A percentile compares a stretch with the other conserved stretches of the same genome.
phyloP scores from a whole-genome alignment of 2,113 vertebrate species.

The Psittacula cyanocephala region DNA sequence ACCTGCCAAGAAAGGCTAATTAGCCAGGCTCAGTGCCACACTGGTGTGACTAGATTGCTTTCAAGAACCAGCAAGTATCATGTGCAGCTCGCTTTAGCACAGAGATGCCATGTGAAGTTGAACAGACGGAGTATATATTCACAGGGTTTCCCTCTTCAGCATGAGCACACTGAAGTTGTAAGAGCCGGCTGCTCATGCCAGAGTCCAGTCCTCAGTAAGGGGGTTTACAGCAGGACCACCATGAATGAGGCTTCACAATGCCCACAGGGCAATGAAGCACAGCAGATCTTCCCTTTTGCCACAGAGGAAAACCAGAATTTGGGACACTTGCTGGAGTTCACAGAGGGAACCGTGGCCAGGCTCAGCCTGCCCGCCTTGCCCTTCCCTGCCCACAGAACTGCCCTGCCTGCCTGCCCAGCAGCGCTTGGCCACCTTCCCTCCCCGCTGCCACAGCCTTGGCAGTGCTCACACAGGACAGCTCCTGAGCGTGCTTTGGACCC shows the following conservation, averaged over 20 bases:
- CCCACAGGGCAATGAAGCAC: fast-evolving
- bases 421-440: not conserved
- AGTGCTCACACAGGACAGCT: not conserved
- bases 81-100: not conserved
- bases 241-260: fast-evolving
- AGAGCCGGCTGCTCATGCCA: fast-evolving
- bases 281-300: not conserved
- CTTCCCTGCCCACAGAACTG: not conserved
- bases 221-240: not conserved
- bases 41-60: slow-evolving; percentile 30
- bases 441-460: not conserved
- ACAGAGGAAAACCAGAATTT: fast-evolving
- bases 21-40: slow-evolving; percentile 49
- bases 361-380: not conserved
- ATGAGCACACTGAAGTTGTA: not conserved
- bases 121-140: not conserved
- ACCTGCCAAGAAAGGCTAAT: slow-evolving; percentile 62
- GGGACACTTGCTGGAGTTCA: not conserved
- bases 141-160: not conserved
- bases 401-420: not conserved
- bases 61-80: slow-evolving; percentile 11
- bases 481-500: not conserved
- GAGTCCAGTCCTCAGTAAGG: not conserved
- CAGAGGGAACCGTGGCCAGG: fast-evolving
- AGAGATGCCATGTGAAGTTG: not conserved